Percentiles rank a stretch among this genome's conserved stretches.
Evolutionary conservation across 2,113 vertebrate genomes (phyloP).

Genomic region (Menura novaehollandiae): DNA sequence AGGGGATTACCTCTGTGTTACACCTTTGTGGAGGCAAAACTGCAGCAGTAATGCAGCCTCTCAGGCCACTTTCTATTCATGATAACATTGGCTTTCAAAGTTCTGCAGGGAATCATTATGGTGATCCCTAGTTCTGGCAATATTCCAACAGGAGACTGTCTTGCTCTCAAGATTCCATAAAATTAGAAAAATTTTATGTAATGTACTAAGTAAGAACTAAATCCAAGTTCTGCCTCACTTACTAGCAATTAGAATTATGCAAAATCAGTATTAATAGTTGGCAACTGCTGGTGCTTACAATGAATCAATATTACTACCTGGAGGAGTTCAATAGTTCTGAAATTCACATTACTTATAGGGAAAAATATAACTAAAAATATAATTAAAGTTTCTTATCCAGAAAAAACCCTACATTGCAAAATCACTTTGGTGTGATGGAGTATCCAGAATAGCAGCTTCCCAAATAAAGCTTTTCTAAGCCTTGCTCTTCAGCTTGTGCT

Average conservation of each 20-base stretch:
- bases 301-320: not conserved
- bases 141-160: not conserved
- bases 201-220: not conserved
- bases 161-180: not conserved
- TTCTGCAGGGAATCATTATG: not conserved
- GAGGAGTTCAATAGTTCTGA: not conserved
- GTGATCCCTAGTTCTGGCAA: not conserved
- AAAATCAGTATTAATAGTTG: not conserved
- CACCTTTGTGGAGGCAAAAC: not conserved
- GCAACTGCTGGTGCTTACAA: not conserved
- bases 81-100: not conserved
- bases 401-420: not conserved
- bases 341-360: not conserved
- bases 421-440: not conserved
- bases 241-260: not conserved
- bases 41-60: not conserved
- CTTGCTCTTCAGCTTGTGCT: not conserved
- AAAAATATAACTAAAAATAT: not conserved
- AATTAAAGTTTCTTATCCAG: not conserved
- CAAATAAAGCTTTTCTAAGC: conserved; percentile 13
- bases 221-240: not conserved
- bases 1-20: not conserved
- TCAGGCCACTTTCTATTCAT: not conserved
- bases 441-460: conserved; percentile 30
- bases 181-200: not conserved